Base-by-base conservation (phyloP, 2,888 invertebrate species). In the Venusia cambrica region DNA sequence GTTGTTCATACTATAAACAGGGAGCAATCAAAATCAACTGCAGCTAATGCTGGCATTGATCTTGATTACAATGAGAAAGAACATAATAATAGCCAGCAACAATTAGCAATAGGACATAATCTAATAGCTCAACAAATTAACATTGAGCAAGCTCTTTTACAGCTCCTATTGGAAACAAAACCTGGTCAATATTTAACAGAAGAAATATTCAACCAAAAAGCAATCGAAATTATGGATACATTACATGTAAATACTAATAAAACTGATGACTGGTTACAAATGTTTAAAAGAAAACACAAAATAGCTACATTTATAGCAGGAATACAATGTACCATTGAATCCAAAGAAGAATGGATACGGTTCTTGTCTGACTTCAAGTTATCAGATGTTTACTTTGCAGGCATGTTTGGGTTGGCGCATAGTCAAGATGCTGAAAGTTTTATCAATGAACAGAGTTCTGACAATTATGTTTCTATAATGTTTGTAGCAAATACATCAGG, bases 91-190 rank as follows among this genome's bases (percentile, higher is more conserved):
- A n/a, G n/a, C n/a, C n/a, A n/a, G n/a, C n/a, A n/a, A n/a, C n/a
- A 64, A 12, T 45, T 65, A 33, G 62, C 62, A 7, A 57, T 54
- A 38, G 59, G 61, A 36, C 63, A 60, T 48, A 58, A 63, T 18
- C 54, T 65, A 11, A 49, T n/a, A n/a, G n/a, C 55, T 24, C 57
- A 54, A 1, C 56, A 58, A 41, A 62, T 59, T 5, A 54, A 62
- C 21, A 31, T 66, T 6, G 62, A 64, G 30, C 55, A 60, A 46
- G 48, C 50, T 4, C 54, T 67, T 15, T 31, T 64, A 6, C 48
- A 61, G 66, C 53, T 64, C 34, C 53, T 49, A 32, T 45, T 47
- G 15, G 52, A 60, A 48, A 48, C 38, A 19, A 50, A 44, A 37
- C 49, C 24, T 31, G 59, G 57, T 11, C 57, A 51, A 26, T 22